These are phyloP conservation scores for Heliconius congener DNA, from an alignment of 1,140 invertebrate species.

Conservation along the genomic window DNA sequence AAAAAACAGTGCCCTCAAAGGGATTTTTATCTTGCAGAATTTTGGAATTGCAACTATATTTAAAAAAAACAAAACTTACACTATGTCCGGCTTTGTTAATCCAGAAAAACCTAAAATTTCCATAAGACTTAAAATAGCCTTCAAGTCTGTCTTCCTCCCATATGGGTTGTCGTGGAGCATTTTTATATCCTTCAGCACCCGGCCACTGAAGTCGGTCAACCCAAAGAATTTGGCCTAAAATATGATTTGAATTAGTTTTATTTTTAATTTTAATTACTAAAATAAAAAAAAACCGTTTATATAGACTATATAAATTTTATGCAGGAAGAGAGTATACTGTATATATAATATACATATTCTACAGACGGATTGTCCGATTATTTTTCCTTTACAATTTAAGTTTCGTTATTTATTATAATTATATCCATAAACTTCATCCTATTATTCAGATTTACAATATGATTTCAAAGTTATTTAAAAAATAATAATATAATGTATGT, in stretches of 20 bases:
- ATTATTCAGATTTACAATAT: not conserved
- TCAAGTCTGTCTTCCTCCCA: conserved; percentile 82
- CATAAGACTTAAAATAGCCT: conserved; percentile 85
- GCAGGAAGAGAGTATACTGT: too few relatives aligned
- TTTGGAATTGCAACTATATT: not conserved
- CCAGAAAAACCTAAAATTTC: conserved; percentile 89
- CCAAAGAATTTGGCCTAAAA: conserved; percentile 86
- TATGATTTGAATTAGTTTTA: conserved; percentile 4
- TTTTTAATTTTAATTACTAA: not conserved
- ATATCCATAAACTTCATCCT: conserved; percentile 8
- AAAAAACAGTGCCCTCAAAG: too few relatives aligned
- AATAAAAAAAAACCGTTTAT: not conserved
- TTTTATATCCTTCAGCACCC: conserved; percentile 80
- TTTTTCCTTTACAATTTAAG: too few relatives aligned
- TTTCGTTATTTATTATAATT: not conserved
- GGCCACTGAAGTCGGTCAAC: conserved; percentile 86
- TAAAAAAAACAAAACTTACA: conserved; percentile 73
- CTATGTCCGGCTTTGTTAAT: conserved; percentile 87
- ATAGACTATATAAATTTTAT: too few relatives aligned
- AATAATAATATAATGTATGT: not conserved
- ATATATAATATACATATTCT: too few relatives aligned
- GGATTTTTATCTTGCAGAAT: too few relatives aligned
- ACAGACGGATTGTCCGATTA: too few relatives aligned
- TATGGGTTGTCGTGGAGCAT: conserved; percentile 80
- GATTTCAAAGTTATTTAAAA: not conserved